These are phyloP conservation scores for Micrastur ruficollis DNA, from an alignment of 2,797 vertebrate species.

Conservation along the genomic window DNA sequence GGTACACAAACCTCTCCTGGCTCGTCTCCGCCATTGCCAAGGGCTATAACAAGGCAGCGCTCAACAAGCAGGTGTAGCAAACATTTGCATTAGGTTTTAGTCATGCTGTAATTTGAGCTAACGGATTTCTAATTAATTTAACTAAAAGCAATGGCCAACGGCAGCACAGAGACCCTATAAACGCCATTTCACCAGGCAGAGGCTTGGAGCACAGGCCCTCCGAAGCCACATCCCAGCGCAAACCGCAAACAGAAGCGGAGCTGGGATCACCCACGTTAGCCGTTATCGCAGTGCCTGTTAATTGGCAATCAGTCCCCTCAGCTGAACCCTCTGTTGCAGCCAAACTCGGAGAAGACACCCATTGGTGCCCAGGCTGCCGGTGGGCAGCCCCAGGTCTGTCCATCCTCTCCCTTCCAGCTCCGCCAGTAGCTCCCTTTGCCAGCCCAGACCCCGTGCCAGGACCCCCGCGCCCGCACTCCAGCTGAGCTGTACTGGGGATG, in stretches of 20 bases:
- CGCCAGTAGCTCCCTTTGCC: not conserved
- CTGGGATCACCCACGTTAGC: not conserved
- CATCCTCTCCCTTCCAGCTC: not conserved
- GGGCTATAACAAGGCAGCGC: not conserved
- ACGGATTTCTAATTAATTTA: not conserved
- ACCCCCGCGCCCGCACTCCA: not conserved
- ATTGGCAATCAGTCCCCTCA: not conserved
- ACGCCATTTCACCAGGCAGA: not conserved
- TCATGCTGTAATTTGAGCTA: not conserved
- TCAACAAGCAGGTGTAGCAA: not conserved
- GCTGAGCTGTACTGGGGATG: fast-evolving
- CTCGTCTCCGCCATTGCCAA: not conserved
- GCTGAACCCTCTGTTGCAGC: not conserved
- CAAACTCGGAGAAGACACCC: not conserved
- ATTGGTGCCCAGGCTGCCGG: fast-evolving
- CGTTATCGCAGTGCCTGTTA: not conserved
- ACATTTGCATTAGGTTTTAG: not conserved
- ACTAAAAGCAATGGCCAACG: fast-evolving
- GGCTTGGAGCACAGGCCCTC: not conserved
- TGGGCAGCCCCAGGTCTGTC: not conserved
- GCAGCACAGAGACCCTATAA: not conserved
- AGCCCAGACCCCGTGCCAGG: too few species aligned
- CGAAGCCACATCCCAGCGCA: not conserved
- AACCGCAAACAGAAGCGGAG: not conserved
- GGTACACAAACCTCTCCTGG: not conserved